These are phyloP conservation scores for Pangasianodon hypophthalmus DNA, from an alignment of 2,113 vertebrate genomes.

Conservation along the genomic window DNA sequence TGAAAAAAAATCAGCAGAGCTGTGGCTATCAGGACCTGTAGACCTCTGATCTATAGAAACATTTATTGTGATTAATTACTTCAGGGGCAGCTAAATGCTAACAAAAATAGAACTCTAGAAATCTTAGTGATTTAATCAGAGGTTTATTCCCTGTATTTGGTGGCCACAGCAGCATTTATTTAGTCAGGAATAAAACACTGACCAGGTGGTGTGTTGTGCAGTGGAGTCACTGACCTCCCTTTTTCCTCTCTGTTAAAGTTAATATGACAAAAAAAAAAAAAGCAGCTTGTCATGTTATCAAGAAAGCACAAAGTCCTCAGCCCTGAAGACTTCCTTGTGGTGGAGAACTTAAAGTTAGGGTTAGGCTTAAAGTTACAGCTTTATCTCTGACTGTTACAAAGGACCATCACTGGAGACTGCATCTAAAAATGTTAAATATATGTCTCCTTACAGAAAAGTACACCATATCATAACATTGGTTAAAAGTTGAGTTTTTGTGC, in stretches of 20 bases:
- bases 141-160: not conserved
- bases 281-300: not conserved
- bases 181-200: not conserved
- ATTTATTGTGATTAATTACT: not conserved
- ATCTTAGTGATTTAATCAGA: not conserved
- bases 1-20: not conserved
- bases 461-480: not conserved
- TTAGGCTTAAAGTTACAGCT: not conserved
- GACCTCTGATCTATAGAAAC: not conserved
- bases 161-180: not conserved
- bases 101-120: not conserved
- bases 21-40: not conserved
- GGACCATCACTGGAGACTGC: not conserved
- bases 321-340: not conserved
- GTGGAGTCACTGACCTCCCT: not conserved
- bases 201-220: not conserved
- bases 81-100: not conserved
- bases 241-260: not conserved
- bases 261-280: not conserved
- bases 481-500: not conserved
- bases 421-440: not conserved
- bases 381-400: not conserved
- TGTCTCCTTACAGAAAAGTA: not conserved
- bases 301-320: not conserved
- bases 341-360: not conserved